A percentile compares a stretch with the other conserved stretches of the same genome.
phyloP scores from a whole-genome alignment of 2,113 vertebrate genomes.

The Caranx ignobilis region DNA sequence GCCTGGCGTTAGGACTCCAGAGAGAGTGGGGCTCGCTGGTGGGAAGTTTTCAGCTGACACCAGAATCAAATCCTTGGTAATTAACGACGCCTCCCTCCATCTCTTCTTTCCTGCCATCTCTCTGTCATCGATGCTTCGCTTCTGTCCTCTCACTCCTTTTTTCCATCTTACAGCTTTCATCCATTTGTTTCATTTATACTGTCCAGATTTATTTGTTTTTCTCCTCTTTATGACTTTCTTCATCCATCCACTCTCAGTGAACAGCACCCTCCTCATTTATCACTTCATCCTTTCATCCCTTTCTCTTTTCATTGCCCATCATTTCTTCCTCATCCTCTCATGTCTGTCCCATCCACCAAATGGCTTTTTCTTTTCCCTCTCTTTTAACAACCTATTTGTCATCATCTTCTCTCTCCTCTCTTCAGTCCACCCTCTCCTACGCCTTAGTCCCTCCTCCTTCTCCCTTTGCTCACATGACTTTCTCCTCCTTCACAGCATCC shows the following conservation, averaged over 20 bases:
- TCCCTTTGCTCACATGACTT: not conserved
- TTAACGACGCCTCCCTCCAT: not conserved
- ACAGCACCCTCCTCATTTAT: not conserved
- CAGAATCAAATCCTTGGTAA: not conserved
- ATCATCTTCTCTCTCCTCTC: not conserved
- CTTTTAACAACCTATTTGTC: not conserved
- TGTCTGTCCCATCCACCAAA: not conserved
- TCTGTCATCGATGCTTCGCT: not conserved
- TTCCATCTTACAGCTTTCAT: not conserved
- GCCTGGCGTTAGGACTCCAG: constrained; percentile 1
- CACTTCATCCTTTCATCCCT: not conserved
- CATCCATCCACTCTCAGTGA: not conserved
- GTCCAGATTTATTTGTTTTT: not conserved
- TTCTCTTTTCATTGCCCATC: not conserved
- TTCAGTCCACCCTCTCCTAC: not conserved
- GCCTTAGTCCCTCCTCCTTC: not conserved
- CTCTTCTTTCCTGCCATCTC: not conserved
- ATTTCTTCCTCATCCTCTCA: not conserved
- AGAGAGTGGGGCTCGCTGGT: not conserved
- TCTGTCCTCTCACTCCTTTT: not conserved
- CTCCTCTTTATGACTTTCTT: too few species aligned
- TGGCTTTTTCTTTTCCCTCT: not conserved
- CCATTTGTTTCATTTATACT: not conserved
- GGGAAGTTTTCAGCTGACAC: constrained; percentile 12
- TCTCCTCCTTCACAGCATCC: not conserved